These are phyloP conservation scores for Gambusia yucatana DNA, from an alignment of 2,797 vertebrate species.

Conservation along the genomic window DNA sequence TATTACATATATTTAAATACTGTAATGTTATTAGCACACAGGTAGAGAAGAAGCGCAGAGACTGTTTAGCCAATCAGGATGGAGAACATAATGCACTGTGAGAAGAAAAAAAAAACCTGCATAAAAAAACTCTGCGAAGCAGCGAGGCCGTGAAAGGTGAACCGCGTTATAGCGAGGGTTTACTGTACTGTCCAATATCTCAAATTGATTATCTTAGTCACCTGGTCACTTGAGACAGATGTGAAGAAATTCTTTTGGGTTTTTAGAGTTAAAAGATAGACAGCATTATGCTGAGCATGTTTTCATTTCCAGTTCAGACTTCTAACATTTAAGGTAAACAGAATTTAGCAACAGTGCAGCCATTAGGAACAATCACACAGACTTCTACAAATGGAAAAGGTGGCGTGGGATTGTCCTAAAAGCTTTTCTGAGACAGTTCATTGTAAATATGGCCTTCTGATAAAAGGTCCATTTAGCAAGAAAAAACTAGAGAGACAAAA, in stretches of 20 bases:
- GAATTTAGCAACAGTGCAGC: not conserved
- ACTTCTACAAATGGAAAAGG: conserved; percentile 1
- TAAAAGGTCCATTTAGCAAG: not conserved
- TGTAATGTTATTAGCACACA: too few species aligned
- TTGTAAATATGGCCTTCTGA: not conserved
- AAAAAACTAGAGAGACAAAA: not conserved
- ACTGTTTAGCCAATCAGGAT: too few species aligned
- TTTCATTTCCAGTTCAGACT: not conserved
- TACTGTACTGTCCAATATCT: not conserved
- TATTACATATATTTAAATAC: too few species aligned
- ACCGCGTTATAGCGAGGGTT: too few species aligned
- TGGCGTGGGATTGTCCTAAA: not conserved
- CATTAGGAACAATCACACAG: not conserved
- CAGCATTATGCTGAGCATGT: not conserved
- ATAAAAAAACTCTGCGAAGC: too few species aligned
- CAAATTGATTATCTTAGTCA: not conserved
- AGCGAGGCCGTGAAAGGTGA: too few species aligned
- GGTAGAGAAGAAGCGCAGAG: too few species aligned
- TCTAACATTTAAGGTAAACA: not conserved
- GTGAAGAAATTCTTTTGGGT: not conserved
- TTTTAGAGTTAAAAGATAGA: not conserved
- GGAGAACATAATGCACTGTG: too few species aligned
- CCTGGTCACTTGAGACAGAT: not conserved
- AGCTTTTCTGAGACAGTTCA: not conserved
- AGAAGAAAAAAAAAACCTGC: too few species aligned